phyloP scores from a whole-genome alignment of 1,140 invertebrate genomes.

The Zaprionus camerounensis region DNA sequence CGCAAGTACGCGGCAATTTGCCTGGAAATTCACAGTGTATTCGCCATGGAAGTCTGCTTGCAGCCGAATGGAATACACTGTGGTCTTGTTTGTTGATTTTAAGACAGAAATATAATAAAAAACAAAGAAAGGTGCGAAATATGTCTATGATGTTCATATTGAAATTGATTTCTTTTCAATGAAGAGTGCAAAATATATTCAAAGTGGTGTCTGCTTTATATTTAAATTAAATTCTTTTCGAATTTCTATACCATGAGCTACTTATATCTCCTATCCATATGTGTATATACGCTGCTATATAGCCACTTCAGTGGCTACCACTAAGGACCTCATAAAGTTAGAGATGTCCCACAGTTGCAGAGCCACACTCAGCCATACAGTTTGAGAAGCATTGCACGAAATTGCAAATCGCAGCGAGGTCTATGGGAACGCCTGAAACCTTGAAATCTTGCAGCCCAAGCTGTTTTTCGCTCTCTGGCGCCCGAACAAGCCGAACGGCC shows the following conservation, averaged over 20 bases:
- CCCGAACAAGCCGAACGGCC: conserved; percentile 19
- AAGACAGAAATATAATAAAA: not conserved
- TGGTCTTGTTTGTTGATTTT: not conserved
- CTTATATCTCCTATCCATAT: too few relatives aligned
- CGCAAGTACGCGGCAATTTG: conserved; percentile 35
- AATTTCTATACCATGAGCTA: too few relatives aligned
- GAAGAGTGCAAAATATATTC: too few relatives aligned
- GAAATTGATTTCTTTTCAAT: too few relatives aligned
- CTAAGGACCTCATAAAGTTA: not conserved
- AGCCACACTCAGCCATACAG: not conserved
- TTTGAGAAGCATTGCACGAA: conserved; percentile 38
- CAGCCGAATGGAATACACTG: not conserved
- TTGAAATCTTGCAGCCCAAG: conserved; percentile 54
- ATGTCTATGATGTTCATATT: too few relatives aligned
- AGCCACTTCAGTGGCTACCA: not conserved
- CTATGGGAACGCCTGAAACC: conserved; percentile 40
- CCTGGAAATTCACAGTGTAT: conserved; percentile 26
- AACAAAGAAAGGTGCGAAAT: too few relatives aligned
- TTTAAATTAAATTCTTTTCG: too few relatives aligned
- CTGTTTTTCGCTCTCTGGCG: conserved; percentile 32
- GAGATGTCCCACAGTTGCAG: not conserved
- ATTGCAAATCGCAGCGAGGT: conserved; percentile 45
- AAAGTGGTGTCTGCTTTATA: too few relatives aligned
- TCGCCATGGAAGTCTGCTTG: conserved; percentile 26
- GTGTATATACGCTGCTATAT: too few relatives aligned